Evolutionary conservation across 2,797 vertebrate genomes (phyloP), one percentile per base, ranked within the genome.

Genomic region (Oreochromis grahami): DNA sequence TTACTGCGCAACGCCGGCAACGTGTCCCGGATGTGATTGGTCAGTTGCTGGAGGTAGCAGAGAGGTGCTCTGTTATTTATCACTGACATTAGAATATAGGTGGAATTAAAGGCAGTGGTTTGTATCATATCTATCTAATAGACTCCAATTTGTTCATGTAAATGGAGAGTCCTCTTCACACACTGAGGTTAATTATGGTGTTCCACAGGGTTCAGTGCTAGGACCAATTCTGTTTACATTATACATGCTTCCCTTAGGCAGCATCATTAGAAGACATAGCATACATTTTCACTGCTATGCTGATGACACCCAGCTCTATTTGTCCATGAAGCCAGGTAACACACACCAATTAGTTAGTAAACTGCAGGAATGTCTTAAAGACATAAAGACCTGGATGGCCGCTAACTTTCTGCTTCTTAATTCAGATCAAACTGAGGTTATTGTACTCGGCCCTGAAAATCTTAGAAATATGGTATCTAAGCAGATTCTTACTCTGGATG

Each of bases 1-100:
- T 98, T 99, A 94, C 98, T 98, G 70, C 98, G 96, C 81, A 99
- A 94, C 13, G 93, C 98, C 0, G 98, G 98, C 90, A 99, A 93
- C 0, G 98, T 99, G 91, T 99, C 98, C 77, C 98, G 96, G 93
- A 99, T 99, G 91, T 99, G 98, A 90, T 99, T 99, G 85, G 98
- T 99, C 95, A 99, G 93, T 99, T 99, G 98, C 98, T 99, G 56
- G 32, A 9, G 55, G 65, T 4, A 43, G 88, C 24, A 3, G 68
- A 84, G 38, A 88, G n/a, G 55, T 3, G 13, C 19, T 36, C 4
- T 48, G 68, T 90, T 79, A 38, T 77, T 51, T 36, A 24, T 19
- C 24, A 26, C 41, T 45, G 6, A 45, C 21, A 29, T 17, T 4
- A 26, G 38, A 70, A 45, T 7, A 65, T 1, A 41, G 36, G 63